Percentiles rank a stretch among this genome's conserved stretches.
phyloP scores from a whole-genome alignment of 2,113 vertebrate genomes.

The Paracanthobrama guichenoti region DNA sequence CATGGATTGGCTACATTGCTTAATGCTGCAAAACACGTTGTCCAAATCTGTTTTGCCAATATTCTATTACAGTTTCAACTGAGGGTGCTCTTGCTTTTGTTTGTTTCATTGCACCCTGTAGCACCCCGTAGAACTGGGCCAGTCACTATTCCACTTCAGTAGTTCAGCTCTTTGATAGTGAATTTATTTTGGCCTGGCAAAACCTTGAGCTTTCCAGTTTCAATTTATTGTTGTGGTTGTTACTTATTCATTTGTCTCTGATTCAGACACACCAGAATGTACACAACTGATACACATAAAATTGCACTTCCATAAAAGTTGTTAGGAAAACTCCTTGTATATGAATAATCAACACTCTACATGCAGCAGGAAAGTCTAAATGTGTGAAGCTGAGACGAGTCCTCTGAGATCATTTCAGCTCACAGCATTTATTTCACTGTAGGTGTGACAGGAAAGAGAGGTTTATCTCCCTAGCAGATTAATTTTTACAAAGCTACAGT shows the following conservation, averaged over 20 bases:
- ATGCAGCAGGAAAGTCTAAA: background rate
- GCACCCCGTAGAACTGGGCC: too few relatives aligned
- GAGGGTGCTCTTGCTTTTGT: too few relatives aligned
- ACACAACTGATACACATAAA: background rate
- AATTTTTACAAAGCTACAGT: background rate
- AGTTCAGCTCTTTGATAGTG: background rate
- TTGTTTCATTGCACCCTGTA: too few relatives aligned
- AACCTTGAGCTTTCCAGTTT: background rate
- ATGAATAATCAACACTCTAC: background rate
- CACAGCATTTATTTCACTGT: background rate
- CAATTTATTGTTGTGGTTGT: background rate
- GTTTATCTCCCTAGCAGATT: background rate
- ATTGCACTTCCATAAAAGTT: background rate
- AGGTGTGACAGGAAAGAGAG: background rate
- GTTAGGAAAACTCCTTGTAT: background rate
- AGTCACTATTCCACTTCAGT: background rate
- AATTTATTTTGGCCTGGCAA: background rate
- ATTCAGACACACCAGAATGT: background rate
- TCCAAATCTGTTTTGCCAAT: too few relatives aligned
- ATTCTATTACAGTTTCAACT: too few relatives aligned
- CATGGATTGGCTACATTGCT: too few relatives aligned
- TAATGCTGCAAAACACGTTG: too few relatives aligned
- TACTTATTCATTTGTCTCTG: constrained; percentile 10
- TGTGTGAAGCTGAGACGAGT: background rate
- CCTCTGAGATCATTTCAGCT: background rate